These are phyloP conservation scores for Petromus typicus DNA, from an alignment of 2,113 vertebrate genomes.

Conservation along the genomic window DNA sequence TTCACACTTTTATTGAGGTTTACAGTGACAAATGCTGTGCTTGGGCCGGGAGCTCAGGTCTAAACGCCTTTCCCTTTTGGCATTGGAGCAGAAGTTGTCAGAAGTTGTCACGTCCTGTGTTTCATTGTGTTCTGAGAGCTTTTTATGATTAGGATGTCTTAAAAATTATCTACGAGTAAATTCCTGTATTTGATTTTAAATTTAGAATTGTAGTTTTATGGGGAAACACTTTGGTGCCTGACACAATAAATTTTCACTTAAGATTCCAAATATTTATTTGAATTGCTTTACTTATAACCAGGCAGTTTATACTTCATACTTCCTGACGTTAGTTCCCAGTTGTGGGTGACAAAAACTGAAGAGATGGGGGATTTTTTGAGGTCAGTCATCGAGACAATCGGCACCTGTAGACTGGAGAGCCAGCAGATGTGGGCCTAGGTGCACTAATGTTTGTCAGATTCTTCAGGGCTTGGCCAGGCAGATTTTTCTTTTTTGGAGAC, in stretches of 20 bases:
- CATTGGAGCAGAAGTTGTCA: neutral
- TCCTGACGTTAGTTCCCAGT: neutral
- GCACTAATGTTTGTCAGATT: neutral
- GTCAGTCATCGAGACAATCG: neutral
- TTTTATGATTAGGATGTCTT: conserved; percentile 51
- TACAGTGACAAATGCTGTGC: neutral
- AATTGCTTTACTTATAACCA: conserved; percentile 17
- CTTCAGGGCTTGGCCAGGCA: no score
- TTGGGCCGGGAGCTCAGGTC: neutral
- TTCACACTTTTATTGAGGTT: neutral
- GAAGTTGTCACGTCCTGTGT: neutral
- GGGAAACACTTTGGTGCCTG: neutral
- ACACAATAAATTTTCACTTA: conserved; percentile 46
- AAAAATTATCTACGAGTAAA: conserved; percentile 43
- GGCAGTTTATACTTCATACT: conserved; percentile 26
- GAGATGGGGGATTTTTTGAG: neutral
- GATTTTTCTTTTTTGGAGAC: no score
- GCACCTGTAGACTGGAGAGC: neutral
- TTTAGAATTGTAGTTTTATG: conserved; percentile 52
- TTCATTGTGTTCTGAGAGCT: neutral
- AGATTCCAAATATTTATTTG: conserved; percentile 41
- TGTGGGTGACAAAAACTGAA: neutral
- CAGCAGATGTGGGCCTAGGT: neutral
- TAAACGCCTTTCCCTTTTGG: neutral
- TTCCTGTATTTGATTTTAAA: conserved; percentile 50